Conservation (phyloP, 2,113 vertebrate species). For the Odocoileus hemionus region DNA sequence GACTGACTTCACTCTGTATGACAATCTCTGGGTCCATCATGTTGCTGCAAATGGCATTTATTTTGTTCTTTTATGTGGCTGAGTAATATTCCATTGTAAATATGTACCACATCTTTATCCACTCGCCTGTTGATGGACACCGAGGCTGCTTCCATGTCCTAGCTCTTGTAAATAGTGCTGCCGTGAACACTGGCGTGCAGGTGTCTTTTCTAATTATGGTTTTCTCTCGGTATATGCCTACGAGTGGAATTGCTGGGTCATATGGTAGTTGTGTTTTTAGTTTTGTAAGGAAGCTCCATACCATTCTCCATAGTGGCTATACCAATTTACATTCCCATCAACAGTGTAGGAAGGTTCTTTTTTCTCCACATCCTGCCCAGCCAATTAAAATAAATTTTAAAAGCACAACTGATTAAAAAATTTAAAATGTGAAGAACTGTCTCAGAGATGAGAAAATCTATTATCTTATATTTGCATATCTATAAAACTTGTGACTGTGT, state of each 20-base stretch:
- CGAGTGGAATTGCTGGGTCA: not conserved
- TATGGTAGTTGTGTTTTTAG: not conserved
- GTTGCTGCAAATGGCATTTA: not conserved
- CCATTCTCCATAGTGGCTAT: not conserved
- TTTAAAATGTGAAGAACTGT: not conserved
- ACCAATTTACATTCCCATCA: not conserved
- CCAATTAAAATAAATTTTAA: not conserved
- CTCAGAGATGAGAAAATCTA: not conserved
- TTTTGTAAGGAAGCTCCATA: not conserved
- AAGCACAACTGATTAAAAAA: not conserved
- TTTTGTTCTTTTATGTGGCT: not conserved
- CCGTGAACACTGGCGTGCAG: accelerated
- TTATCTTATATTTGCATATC: not conserved
- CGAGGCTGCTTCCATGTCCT: not conserved
- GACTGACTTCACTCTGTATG: not conserved
- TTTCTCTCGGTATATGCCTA: not conserved
- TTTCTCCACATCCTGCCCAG: not conserved
- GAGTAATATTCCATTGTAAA: not conserved
- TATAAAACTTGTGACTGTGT: not conserved
- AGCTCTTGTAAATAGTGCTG: not conserved
- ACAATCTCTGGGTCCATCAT: not conserved
- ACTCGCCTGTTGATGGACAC: not conserved
- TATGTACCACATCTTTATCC: not conserved
- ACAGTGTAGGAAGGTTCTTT: not conserved
- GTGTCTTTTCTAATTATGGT: not conserved